Percentiles rank a stretch among this genome's conserved stretches.
phyloP scores from a whole-genome alignment of 2,888 invertebrate species.

The Oxystoma pomonae region DNA sequence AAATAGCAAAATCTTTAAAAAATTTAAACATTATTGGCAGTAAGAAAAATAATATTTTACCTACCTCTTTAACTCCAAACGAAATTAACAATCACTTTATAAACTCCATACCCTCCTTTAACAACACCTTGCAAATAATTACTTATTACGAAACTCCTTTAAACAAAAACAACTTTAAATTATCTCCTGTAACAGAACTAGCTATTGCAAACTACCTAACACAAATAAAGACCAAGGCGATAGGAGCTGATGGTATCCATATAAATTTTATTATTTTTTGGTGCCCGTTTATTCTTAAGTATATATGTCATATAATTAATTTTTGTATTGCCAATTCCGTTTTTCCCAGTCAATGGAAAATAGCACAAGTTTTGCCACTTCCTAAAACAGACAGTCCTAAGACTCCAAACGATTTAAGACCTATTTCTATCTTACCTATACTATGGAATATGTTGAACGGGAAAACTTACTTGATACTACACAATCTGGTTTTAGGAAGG shows the following conservation, averaged over 20 bases:
- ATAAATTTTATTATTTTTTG: constrained; percentile 4
- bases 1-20: not conserved
- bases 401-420: constrained; percentile 9
- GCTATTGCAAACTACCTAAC: not conserved
- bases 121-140: not conserved
- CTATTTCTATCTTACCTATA: constrained; percentile 10
- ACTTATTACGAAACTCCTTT: not conserved
- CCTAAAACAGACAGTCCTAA: constrained; percentile 2
- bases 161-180: not conserved
- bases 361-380: constrained; percentile 10
- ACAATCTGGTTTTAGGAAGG: not conserved
- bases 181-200: not conserved
- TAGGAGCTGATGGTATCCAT: not conserved
- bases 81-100: constrained; percentile 5
- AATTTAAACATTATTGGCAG: not conserved
- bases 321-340: constrained; percentile 7
- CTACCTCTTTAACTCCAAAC: not conserved
- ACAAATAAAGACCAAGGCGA: constrained; percentile 2
- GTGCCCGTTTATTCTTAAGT: constrained; percentile 10
- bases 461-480: not conserved
- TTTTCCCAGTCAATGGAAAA: constrained; percentile 8
- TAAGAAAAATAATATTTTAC: not conserved
- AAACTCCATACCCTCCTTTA: not conserved
- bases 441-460: constrained; percentile 12
- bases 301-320: constrained; percentile 7